Evolutionary conservation across 2,888 invertebrate species (phyloP), one percentile per base, ranked within the genome.

Genomic region (Himalopsyche tibetana): DNA sequence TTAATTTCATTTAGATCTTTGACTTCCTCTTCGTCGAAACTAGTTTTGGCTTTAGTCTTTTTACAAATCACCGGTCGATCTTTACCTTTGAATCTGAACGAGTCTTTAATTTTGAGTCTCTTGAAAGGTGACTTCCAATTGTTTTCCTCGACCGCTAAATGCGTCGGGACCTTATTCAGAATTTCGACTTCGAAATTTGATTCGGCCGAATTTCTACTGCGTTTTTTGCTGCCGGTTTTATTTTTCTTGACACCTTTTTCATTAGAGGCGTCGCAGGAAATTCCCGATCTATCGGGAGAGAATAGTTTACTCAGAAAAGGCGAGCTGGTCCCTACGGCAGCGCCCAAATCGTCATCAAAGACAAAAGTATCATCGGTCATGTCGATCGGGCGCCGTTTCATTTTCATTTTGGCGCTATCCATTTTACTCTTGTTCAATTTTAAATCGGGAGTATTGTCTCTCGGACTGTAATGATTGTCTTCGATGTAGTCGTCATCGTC

Each of bases 111-210:
- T 90, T 93, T 93, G 81, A 93, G 89, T 88, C 93, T 91, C 90
- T 93, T 93, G 42, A 93, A 93, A 4, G 88, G 89, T 2, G 93
- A 93, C 89, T 93, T 93, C 93, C 93, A 93, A 89, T 93, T 91
- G 84, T 92, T 92, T 51, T 93, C 93, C 89, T 93, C 93, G 55
- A 92, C 91, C 3, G 81, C 45, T 90, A 93, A 93, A 87, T 93
- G 93, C 4, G 92, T 92, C 8, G 92, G 93, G 55, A 91, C 89
- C 89, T 92, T 92, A 11, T 91, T 91, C 88, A 92, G 92, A 42
- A 92, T 90, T 15, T 93, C 91, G 90, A 92, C 92, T 89, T 93
- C 92, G 90, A 91, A 93, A 85, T 87, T 87, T 0, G 93, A 93
- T 87, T 93, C 93, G 1, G 93, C 93, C 2, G 93, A 93, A 89